These are phyloP conservation scores for Scaptomyza montana DNA, from an alignment of 1,140 invertebrate genomes.

Conservation along the genomic window DNA sequence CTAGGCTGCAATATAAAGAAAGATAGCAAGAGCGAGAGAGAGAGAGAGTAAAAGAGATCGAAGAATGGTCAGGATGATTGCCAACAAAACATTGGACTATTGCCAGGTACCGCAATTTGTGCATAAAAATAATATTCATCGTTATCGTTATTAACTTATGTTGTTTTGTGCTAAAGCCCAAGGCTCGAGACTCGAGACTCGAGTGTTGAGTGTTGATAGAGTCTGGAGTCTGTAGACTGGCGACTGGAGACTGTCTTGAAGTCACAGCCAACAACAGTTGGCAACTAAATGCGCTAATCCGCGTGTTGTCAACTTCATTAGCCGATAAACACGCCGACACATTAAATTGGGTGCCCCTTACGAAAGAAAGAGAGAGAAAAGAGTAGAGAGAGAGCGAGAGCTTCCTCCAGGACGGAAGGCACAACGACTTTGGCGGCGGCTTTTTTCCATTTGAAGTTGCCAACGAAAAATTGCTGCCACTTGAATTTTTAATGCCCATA, in stretches of 20 bases:
- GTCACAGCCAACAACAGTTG: slow-evolving; percentile 55
- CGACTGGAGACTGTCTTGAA: background rate
- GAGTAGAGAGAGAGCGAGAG: background rate
- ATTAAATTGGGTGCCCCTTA: slow-evolving; percentile 71
- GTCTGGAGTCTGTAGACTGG: background rate
- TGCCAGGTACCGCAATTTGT: slow-evolving; percentile 60
- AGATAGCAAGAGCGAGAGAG: background rate
- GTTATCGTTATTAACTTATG: slow-evolving; percentile 82
- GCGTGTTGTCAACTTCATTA: slow-evolving; percentile 84
- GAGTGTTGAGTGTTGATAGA: background rate
- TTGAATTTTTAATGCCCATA: slow-evolving; percentile 83
- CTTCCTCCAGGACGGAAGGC: background rate
- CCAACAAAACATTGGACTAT: slow-evolving; percentile 7
- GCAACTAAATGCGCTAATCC: slow-evolving; percentile 83
- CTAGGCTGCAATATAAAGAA: slow-evolving; percentile 24
- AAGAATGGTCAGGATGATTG: background rate
- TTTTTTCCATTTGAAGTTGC: slow-evolving; percentile 75
- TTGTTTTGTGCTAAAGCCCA: slow-evolving; percentile 73
- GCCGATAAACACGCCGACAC: slow-evolving; percentile 84
- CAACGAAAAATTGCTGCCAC: slow-evolving; percentile 83
- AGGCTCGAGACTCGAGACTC: background rate
- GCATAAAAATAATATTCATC: slow-evolving; percentile 82
- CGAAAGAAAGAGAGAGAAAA: background rate
- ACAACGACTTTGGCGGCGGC: slow-evolving; percentile 49
- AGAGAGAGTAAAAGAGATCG: background rate